Base-by-base conservation (phyloP, 2,888 invertebrate species). In the Diplazon laetatorius region DNA sequence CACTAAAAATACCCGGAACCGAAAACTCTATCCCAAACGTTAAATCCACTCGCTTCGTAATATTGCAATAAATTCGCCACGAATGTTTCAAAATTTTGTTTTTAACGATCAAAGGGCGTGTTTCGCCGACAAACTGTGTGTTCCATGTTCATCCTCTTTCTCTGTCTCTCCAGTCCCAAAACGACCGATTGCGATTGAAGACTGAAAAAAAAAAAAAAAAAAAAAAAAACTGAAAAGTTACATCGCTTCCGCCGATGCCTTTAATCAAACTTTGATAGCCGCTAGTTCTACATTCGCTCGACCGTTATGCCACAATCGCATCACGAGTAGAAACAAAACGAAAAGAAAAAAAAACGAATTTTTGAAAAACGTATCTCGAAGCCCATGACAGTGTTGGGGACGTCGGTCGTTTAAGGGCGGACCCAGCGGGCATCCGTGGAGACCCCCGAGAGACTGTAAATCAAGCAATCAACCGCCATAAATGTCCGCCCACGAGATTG, bases 391-490 rank as follows among this genome's bases (percentile, higher is more conserved):
- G 59, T 20, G 59, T 18, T 37, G 16, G 39, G 25, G 55, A 62
- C 30, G 55, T 59, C 46, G 59, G 52, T 42, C 46, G 37, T 70
- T 68, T 72, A 68, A 79, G 78, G 78, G 81, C 79, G 70, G 72
- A 59, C 69, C 75, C 71, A 72, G 50, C 52, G 70, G 76, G 76
- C 82, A 73, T 71, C 81, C 30, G n/a, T 65, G 69, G 60, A 59
- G 76, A 76, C 81, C 76, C 44, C 69, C 66, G 76, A 77, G 84
- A 84, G 84, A 85, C 83, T 86, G 85, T 88, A 88, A 88, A 89
- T 88, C 88, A 89, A 84, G 85, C 85, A 88, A 88, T 88, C 89
- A 88, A 87, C 87, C 86, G 85, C 87, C 78, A 88, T 88, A 89
- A 88, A 88, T 82, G 89, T 88, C 88, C 88, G 82, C 88, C 88